These are phyloP conservation scores for Seriola dumerili DNA, from an alignment of 2,113 vertebrate species.

Conservation along the genomic window DNA sequence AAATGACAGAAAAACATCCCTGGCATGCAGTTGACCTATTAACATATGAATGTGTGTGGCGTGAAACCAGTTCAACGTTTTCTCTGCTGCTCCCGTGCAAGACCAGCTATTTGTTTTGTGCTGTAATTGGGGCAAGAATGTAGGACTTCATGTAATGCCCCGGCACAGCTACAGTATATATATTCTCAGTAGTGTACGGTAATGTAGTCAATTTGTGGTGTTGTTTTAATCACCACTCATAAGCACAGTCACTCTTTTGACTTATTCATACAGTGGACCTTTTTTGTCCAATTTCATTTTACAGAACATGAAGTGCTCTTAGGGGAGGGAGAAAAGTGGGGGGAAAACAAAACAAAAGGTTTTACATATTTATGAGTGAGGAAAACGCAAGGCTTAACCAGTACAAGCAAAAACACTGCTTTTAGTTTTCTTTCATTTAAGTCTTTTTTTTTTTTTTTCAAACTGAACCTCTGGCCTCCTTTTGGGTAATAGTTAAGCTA, in stretches of 20 bases:
- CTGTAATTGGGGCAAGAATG: constrained; percentile 79
- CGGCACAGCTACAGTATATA: constrained; percentile 43
- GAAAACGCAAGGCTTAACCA: constrained; percentile 44
- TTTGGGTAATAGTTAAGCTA: constrained; percentile 26
- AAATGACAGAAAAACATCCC: constrained; percentile 37
- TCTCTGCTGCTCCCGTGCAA: constrained; percentile 21
- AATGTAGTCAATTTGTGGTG: constrained; percentile 20
- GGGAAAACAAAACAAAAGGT: constrained; percentile 71
- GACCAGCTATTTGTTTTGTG: constrained; percentile 74
- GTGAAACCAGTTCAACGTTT: constrained; percentile 70
- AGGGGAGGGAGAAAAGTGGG: constrained; percentile 31
- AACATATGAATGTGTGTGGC: constrained; percentile 72
- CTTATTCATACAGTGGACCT: constrained; percentile 77
- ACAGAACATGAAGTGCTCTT: constrained; percentile 71
- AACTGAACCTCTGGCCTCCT: constrained; percentile 31
- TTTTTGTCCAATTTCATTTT: constrained; percentile 77
- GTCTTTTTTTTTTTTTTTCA: neutral
- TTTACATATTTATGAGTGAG: constrained; percentile 83
- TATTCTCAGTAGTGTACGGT: constrained; percentile 24
- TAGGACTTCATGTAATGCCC: constrained; percentile 63
- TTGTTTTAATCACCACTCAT: constrained; percentile 49
- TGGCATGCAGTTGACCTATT: constrained; percentile 66
- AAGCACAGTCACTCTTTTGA: constrained; percentile 55
- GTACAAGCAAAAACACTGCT: constrained; percentile 35
- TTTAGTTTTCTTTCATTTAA: constrained; percentile 53